A percentile compares a stretch with the other conserved stretches of the same genome.
phyloP scores from a whole-genome alignment of 2,888 invertebrate genomes.

The Apeira syringaria region DNA sequence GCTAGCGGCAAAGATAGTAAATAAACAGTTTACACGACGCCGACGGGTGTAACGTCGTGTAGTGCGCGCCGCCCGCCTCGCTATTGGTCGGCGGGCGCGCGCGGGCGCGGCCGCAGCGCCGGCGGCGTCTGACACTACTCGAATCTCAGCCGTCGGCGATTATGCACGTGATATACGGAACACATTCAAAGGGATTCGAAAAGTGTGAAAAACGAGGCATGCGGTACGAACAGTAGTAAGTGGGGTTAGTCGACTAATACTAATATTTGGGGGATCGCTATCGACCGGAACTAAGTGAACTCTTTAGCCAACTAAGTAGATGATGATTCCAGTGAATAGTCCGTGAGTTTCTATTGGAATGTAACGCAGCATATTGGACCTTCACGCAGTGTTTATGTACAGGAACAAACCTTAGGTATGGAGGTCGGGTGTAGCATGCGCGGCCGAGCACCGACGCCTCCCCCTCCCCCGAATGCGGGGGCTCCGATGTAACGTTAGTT shows the following conservation, averaged over 20 bases:
- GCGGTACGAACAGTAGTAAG: conserved; percentile 56
- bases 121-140: conserved; percentile 41
- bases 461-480: too few relatives aligned
- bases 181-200: conserved; percentile 67
- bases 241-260: conserved; percentile 53
- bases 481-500: not conserved
- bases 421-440: conserved; percentile 58
- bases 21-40: conserved; percentile 54
- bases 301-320: conserved; percentile 15
- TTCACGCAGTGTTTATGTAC: conserved; percentile 50
- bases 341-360: conserved; percentile 13
- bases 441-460: conserved; percentile 41
- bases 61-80: conserved; percentile 39
- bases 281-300: conserved; percentile 39
- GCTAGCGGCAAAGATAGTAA: conserved; percentile 65
- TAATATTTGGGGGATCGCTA: conserved; percentile 69
- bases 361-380: conserved; percentile 37
- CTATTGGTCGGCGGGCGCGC: conserved; percentile 36
- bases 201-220: conserved; percentile 62
- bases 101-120: conserved; percentile 25
- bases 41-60: conserved; percentile 41
- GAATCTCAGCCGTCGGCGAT: conserved; percentile 40
- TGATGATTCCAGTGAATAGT: conserved; percentile 17
- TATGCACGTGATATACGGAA: conserved; percentile 59
- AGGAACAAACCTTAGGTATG: conserved; percentile 52